Evolutionary conservation across 2,113 vertebrate genomes (phyloP).

Genomic region (Pao palembangensis): DNA sequence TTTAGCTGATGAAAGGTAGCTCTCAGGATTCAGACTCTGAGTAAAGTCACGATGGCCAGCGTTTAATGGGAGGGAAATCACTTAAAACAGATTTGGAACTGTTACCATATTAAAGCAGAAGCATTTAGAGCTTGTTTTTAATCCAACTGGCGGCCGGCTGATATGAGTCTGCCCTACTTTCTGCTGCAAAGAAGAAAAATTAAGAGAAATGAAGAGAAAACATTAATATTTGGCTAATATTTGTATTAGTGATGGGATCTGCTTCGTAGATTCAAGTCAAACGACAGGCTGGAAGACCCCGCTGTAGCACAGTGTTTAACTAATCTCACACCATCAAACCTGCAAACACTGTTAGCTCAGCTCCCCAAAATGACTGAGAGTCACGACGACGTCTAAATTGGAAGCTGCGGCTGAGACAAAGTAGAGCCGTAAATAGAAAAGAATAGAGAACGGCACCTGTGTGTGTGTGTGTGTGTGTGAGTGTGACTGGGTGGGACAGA

Average conservation of each 20-base stretch:
- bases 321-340: slow-evolving; percentile 33
- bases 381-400: slow-evolving; percentile 57
- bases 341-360: slow-evolving; percentile 10
- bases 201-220: too few species aligned
- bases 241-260: slow-evolving; percentile 1
- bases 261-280: slow-evolving; percentile 24
- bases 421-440: slow-evolving; percentile 56
- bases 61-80: slow-evolving; percentile 25
- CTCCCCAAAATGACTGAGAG: too few species aligned
- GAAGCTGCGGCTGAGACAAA: slow-evolving; percentile 61
- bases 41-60: slow-evolving; percentile 20
- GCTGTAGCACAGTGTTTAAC: slow-evolving; percentile 5
- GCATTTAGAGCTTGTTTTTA: too few species aligned
- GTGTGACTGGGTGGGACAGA: too few species aligned
- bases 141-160: not conserved
- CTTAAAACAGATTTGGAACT: slow-evolving; percentile 25
- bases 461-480: too few species aligned
- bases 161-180: slow-evolving; percentile 14
- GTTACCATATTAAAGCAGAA: slow-evolving; percentile 6
- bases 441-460: slow-evolving; percentile 43
- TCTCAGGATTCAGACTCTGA: slow-evolving; percentile 19
- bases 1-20: slow-evolving; percentile 39
- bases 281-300: not conserved
- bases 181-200: not conserved
- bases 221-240: not conserved